Evolutionary conservation across 2,113 vertebrate genomes (phyloP).

Genomic region (Dasypus novemcinctus): DNA sequence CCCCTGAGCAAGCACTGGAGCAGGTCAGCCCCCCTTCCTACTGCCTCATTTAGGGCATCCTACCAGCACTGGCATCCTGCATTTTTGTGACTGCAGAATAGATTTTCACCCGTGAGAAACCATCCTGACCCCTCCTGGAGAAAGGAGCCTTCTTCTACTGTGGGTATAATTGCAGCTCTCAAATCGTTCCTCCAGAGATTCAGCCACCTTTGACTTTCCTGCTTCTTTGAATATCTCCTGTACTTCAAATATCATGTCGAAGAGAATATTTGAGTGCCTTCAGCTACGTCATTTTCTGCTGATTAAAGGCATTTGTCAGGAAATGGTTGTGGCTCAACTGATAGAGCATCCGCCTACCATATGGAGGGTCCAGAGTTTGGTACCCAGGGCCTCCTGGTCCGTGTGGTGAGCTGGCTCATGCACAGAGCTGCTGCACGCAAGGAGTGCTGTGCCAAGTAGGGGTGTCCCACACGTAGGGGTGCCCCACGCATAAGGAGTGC

Average conservation of each 20-base stretch:
- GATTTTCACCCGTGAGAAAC: background rate
- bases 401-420: too few species aligned
- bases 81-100: background rate
- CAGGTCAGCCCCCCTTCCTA: background rate
- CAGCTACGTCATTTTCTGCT: background rate
- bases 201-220: background rate
- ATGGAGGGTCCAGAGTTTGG: too few species aligned
- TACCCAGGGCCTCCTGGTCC: too few species aligned
- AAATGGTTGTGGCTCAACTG: too few species aligned
- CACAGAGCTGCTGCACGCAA: too few species aligned
- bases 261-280: background rate
- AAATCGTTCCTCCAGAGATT: background rate
- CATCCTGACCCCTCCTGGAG: background rate
- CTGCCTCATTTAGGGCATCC: background rate
- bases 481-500: too few species aligned
- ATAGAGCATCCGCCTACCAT: too few species aligned
- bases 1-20: too few species aligned
- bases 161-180: background rate
- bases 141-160: background rate
- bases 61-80: background rate
- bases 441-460: too few species aligned
- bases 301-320: constrained; percentile 21
- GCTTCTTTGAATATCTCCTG: background rate
- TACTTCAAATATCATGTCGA: background rate
- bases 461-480: too few species aligned